Base-by-base conservation (phyloP, 2,113 vertebrate genomes). In the Apeltes quadracus region DNA sequence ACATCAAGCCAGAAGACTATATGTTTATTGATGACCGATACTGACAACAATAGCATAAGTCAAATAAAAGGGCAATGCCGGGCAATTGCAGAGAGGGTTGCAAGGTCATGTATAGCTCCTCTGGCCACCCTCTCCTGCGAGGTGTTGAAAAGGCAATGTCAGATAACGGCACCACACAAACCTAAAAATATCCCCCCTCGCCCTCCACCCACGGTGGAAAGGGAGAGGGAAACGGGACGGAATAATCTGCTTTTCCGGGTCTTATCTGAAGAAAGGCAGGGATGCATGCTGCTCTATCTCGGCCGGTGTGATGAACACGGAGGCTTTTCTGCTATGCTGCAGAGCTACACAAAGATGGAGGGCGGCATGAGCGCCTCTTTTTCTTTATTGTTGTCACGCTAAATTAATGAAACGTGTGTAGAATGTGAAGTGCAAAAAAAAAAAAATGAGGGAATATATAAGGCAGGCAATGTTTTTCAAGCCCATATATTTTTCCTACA, bases 251-350 rank as follows among this genome's bases (percentile, higher is more conserved):
- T 91, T 93, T 94, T 94, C 93, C 90, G 92, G 91, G 91, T 93
- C 92, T 94, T 94, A 94, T 94, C 93, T 89, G 89, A 91, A 92
- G 91, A 92, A 93, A 93, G 93, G 88, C 93, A 93, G 92, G 83
- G 89, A 84, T 85, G 89, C 84, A 90, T 92, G 92, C 81, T 81
- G 90, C 83, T 90, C 86, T 92, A 91, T 94, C 92, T 90, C 75
- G 78, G 75, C 82, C 71, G 68, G 85, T 59, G 87, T 73, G 90
- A 90, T 87, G 50, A 53, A 53, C 50, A 25, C 12, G 87, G 50
- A 64, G 81, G 82, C 87, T 88, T 79, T 85, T 81, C 77, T 78
- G 59, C 75, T 81, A 58, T 1, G 55, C 79, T 78, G 78, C 84
- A 61, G 79, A 44, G 68, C 39, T 23, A 38, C 69, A 48, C 51